These are phyloP conservation scores for Acanthurus tractus DNA, from an alignment of 2,797 vertebrate genomes.

Conservation along the genomic window DNA sequence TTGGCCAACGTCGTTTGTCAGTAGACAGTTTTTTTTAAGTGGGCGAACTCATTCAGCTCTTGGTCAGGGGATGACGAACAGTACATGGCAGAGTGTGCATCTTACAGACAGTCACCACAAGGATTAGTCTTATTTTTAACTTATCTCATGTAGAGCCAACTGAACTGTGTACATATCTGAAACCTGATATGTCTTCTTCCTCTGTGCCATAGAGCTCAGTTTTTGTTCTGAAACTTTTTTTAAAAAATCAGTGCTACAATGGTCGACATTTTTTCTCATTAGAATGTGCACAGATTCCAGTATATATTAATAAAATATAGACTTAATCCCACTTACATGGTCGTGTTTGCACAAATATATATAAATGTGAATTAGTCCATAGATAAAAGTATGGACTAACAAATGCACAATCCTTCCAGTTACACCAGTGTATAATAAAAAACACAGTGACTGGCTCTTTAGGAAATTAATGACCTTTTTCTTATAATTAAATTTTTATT, in stretches of 20 bases:
- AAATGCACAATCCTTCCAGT: not conserved
- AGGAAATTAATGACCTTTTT: no score
- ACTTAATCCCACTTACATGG: no score
- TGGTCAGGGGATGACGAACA: slow-evolving; percentile 8
- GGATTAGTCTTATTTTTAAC: no score
- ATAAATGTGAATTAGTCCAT: not conserved
- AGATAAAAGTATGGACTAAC: not conserved
- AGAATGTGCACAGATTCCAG: not conserved
- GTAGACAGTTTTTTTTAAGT: slow-evolving; percentile 5
- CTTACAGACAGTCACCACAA: no score
- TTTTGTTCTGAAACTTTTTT: no score
- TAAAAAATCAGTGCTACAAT: no score
- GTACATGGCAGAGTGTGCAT: not conserved
- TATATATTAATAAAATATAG: not conserved
- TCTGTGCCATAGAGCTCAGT: no score
- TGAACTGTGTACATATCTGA: no score
- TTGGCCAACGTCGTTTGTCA: slow-evolving; percentile 10
- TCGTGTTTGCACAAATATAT: no score
- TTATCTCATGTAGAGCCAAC: no score
- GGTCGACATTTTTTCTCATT: not conserved
- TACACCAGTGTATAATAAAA: not conserved
- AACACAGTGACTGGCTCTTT: not conserved
- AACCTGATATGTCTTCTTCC: no score
- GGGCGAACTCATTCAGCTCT: not conserved
- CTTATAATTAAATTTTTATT: not conserved